phyloP scores from a whole-genome alignment of 2,797 vertebrate species.

The Emys orbicularis region DNA sequence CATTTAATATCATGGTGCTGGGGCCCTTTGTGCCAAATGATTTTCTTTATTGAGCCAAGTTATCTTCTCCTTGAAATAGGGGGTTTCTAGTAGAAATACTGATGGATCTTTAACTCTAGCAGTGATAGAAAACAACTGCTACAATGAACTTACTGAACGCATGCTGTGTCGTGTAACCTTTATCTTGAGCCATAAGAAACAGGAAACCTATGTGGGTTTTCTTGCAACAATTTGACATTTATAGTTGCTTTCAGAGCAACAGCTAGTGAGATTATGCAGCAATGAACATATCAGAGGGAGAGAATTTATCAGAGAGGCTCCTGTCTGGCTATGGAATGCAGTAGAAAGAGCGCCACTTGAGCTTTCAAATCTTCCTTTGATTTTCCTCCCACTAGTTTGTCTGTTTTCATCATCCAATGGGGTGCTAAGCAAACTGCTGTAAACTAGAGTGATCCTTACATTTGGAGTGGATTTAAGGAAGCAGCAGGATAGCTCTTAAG shows the following conservation, averaged over 20 bases:
- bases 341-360: not conserved
- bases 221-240: constrained; percentile 44
- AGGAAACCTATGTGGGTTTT: constrained; percentile 74
- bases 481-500: constrained; percentile 12
- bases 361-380: constrained; percentile 23
- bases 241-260: constrained; percentile 53
- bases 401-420: constrained; percentile 40
- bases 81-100: not conserved
- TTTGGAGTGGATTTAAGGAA: not conserved
- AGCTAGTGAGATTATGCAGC: constrained; percentile 51
- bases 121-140: not conserved
- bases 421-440: not conserved
- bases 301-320: not conserved
- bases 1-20: not conserved
- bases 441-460: not conserved
- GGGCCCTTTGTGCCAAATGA: not conserved
- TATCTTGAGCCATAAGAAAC: constrained; percentile 60
- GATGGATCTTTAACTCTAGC: constrained; percentile 3
- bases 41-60: constrained; percentile 14
- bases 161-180: constrained; percentile 33
- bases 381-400: constrained; percentile 19
- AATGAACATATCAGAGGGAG: not conserved
- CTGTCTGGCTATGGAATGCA: not conserved
- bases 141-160: constrained; percentile 3
- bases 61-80: not conserved